Conservation (phyloP, 2,888 invertebrate genomes). For the Microctonus hyperodae region DNA sequence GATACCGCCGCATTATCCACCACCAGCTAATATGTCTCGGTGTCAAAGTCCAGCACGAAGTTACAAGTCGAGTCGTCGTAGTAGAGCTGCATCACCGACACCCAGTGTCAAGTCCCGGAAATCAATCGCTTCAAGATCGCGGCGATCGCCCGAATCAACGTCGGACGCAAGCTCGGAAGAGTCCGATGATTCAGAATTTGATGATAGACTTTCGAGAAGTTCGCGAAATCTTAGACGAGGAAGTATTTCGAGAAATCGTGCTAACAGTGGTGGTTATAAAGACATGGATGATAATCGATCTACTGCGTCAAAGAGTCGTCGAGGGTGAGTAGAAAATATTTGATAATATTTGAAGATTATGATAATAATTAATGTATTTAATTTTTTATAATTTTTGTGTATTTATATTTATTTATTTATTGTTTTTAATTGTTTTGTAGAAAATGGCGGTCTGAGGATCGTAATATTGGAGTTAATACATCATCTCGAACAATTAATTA, state of each 20-base stretch:
- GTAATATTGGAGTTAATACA: constrained; percentile 43
- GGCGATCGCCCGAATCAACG: constrained; percentile 55
- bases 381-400: too few species aligned
- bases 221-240: constrained; percentile 58
- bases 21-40: constrained; percentile 67
- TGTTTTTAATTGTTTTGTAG: too few species aligned
- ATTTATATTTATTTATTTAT: background rate
- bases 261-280: constrained; percentile 47
- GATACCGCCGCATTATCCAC: constrained; percentile 65
- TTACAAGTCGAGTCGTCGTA: constrained; percentile 54
- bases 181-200: constrained; percentile 71
- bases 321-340: constrained; percentile 46
- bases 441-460: constrained; percentile 55
- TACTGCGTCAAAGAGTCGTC: constrained; percentile 46
- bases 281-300: constrained; percentile 49
- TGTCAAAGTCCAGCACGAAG: constrained; percentile 61
- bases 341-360: background rate
- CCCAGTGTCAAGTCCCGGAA: constrained; percentile 75
- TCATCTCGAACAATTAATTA: constrained; percentile 37
- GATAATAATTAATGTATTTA: background rate
- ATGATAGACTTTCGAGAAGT: constrained; percentile 59
- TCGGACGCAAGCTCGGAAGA: constrained; percentile 61
- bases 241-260: constrained; percentile 46
- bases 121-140: constrained; percentile 69
- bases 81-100: constrained; percentile 72